Conservation (phyloP, 2,113 vertebrate species). For the Rhinopomastus cyanomelas region DNA sequence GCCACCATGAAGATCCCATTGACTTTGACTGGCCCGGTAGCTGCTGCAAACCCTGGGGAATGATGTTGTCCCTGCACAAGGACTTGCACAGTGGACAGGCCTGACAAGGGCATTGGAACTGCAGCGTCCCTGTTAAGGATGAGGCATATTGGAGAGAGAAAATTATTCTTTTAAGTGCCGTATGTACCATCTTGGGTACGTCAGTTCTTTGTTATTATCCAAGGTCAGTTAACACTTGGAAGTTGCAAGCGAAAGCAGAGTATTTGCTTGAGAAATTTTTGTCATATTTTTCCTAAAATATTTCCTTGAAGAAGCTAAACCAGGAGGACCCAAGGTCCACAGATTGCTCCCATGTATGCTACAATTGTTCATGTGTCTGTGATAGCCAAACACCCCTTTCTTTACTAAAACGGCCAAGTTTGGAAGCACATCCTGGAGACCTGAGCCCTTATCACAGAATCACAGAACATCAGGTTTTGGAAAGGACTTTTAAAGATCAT, state of each 20-base stretch:
- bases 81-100: not conserved
- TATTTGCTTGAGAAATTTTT: not conserved
- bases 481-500: too few species aligned
- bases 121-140: not conserved
- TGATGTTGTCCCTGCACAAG: not conserved
- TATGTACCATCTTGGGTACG: not conserved
- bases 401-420: not conserved
- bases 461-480: too few species aligned
- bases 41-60: not conserved
- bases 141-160: not conserved
- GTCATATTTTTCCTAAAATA: not conserved
- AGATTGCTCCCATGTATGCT: not conserved
- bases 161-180: not conserved
- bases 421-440: not conserved
- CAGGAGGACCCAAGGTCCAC: not conserved
- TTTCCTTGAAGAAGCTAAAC: not conserved
- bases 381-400: not conserved
- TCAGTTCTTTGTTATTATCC: not conserved
- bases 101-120: not conserved
- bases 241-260: not conserved
- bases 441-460: too few species aligned
- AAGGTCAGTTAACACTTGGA: not conserved
- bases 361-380: not conserved
- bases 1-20: not conserved
- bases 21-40: not conserved